Evolutionary conservation across 1,140 invertebrate genomes (phyloP).

Genomic region (Magallana gigas): DNA sequence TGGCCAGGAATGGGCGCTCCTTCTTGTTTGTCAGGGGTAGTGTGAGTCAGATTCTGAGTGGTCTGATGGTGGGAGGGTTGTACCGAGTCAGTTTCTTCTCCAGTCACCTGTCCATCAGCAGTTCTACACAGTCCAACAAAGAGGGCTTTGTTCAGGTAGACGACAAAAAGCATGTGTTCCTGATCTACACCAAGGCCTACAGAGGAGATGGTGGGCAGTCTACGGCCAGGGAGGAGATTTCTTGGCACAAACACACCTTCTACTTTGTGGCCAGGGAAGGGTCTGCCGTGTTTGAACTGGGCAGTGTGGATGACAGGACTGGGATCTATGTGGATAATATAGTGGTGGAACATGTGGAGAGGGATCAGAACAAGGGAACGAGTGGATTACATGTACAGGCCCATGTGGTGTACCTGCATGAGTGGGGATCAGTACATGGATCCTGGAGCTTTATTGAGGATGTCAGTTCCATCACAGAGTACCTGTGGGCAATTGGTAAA

Average conservation of each 20-base stretch:
- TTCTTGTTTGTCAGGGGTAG: constrained; percentile 48
- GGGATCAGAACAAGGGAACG: neutral
- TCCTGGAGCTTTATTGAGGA: constrained; percentile 64
- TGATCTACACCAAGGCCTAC: constrained; percentile 57
- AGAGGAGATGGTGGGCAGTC: constrained; percentile 29
- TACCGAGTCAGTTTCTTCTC: constrained; percentile 55
- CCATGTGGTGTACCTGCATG: constrained; percentile 60
- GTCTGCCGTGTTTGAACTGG: constrained; percentile 11
- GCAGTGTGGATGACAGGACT: constrained; percentile 42
- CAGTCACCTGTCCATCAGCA: constrained; percentile 47
- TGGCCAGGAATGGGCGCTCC: constrained; percentile 45
- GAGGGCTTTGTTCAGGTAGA: constrained; percentile 55
- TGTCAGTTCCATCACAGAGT: constrained; percentile 62
- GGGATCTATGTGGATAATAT: constrained; percentile 54
- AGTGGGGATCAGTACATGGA: constrained; percentile 66
- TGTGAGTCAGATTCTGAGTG: constrained; percentile 45
- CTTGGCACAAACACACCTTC: constrained; percentile 63
- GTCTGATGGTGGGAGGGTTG: constrained; percentile 12
- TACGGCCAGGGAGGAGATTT: constrained; percentile 37
- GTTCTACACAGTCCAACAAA: constrained; percentile 46
- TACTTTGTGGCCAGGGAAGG: constrained; percentile 47
- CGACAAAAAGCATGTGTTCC: constrained; percentile 54
- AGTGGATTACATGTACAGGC: constrained; percentile 50
- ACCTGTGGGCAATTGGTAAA: constrained; percentile 68
- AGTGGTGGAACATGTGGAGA: constrained; percentile 50